A percentile compares a stretch with the other conserved stretches of the same genome.
Conservation (phyloP, 2,113 vertebrate species). For the Hystrix cristata region DNA sequence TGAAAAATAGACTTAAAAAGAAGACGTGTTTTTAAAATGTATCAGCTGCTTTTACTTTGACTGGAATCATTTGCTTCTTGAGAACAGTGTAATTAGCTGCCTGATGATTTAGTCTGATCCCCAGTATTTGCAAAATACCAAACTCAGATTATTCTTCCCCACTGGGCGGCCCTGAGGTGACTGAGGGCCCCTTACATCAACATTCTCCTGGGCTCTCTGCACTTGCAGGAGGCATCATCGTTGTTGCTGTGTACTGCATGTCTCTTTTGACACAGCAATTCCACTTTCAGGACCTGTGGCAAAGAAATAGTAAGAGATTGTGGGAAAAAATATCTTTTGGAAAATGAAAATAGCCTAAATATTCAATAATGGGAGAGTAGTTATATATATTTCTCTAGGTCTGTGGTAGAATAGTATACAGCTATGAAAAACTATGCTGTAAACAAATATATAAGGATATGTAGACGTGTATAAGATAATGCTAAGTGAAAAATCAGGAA, state of each 20-base stretch:
- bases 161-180: slow-evolving; percentile 12
- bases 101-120: slow-evolving; percentile 68
- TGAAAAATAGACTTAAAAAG: slow-evolving; percentile 60
- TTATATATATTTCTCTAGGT: slow-evolving; percentile 9
- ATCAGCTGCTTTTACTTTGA: slow-evolving; percentile 68
- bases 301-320: slow-evolving; percentile 54
- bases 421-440: slow-evolving; percentile 17
- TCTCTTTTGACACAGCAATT: slow-evolving; percentile 13
- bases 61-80: slow-evolving; percentile 58
- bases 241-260: neutral
- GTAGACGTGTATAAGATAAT: slow-evolving; percentile 35
- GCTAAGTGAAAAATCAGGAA: slow-evolving; percentile 17
- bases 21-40: slow-evolving; percentile 50
- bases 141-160: slow-evolving; percentile 14
- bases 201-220: neutral
- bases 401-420: slow-evolving; percentile 39
- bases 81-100: slow-evolving; percentile 68
- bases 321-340: neutral
- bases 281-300: neutral
- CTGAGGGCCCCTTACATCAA: neutral
- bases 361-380: neutral
- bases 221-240: neutral
- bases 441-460: slow-evolving; percentile 27
- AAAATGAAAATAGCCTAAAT: slow-evolving; percentile 47
- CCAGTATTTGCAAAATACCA: slow-evolving; percentile 36